A percentile compares a stretch with the other conserved stretches of the same genome.
Conservation (phyloP, 2,888 invertebrate species). For the Phengaris arion region DNA sequence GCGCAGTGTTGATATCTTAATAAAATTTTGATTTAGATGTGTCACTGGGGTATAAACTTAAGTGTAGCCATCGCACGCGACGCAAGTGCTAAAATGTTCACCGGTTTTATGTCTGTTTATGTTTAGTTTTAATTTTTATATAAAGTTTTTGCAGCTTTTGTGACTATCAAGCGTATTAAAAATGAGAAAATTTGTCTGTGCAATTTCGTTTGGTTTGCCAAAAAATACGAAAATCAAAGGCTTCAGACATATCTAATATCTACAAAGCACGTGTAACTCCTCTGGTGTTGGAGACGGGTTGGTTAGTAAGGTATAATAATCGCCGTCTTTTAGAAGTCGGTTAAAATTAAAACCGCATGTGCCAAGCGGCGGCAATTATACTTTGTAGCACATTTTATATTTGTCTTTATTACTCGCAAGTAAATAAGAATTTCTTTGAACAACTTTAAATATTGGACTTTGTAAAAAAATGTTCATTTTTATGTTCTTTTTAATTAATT, state of each 20-base stretch:
- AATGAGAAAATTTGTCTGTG: too few species aligned
- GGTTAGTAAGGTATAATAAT: neutral
- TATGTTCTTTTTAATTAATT: constrained; percentile 10
- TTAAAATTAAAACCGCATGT: neutral
- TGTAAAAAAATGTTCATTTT: neutral
- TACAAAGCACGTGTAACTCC: too few species aligned
- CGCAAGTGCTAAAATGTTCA: constrained; percentile 6
- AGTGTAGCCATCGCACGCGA: constrained; percentile 7
- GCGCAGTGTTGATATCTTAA: constrained; percentile 9
- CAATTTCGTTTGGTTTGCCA: too few species aligned
- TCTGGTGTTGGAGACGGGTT: neutral
- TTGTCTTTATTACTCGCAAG: constrained; percentile 15
- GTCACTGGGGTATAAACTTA: constrained; percentile 20
- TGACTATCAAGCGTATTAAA: too few species aligned
- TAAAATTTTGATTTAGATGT: constrained; percentile 32
- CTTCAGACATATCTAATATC: too few species aligned
- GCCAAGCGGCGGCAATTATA: neutral
- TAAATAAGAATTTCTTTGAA: constrained; percentile 11
- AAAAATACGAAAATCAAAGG: too few species aligned
- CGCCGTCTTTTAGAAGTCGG: neutral
- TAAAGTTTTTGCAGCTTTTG: too few species aligned
- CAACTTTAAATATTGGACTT: constrained; percentile 10
- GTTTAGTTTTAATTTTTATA: neutral
- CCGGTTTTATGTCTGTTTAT: neutral
- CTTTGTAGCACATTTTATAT: constrained; percentile 6